Evolutionary conservation across 2,797 vertebrate species (phyloP).

Genomic region (Clamator glandarius): DNA sequence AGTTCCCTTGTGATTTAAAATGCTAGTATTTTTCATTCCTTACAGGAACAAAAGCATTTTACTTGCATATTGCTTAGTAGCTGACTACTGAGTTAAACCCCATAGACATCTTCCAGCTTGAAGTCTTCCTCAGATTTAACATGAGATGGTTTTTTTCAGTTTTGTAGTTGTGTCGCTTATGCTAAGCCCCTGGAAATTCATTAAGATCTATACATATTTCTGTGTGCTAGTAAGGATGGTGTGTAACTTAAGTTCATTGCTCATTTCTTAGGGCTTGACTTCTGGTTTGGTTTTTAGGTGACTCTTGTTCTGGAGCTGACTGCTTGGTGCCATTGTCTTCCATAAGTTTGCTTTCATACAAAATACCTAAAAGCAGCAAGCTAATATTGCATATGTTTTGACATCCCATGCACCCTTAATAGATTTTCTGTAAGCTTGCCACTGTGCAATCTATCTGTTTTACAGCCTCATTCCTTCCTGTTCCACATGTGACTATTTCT

Average conservation of each 20-base stretch:
- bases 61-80: neutral
- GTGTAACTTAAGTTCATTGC: neutral
- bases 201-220: neutral
- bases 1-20: neutral
- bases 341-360: neutral
- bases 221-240: neutral
- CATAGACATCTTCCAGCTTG: neutral
- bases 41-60: neutral
- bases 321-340: neutral
- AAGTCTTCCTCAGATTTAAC: neutral
- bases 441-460: neutral
- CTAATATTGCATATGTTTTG: neutral
- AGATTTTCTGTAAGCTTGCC: slow-evolving; percentile 21
- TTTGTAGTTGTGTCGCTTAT: neutral
- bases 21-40: neutral
- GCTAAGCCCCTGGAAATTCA: neutral
- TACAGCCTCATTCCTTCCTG: neutral
- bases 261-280: neutral
- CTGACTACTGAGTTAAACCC: neutral
- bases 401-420: neutral
- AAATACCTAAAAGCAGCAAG: slow-evolving; percentile 4
- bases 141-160: neutral
- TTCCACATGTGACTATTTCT: neutral
- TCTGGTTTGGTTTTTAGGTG: slow-evolving; percentile 5
- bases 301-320: neutral